Conservation (phyloP, 1,140 invertebrate genomes). For the Glossosoma conforme region DNA sequence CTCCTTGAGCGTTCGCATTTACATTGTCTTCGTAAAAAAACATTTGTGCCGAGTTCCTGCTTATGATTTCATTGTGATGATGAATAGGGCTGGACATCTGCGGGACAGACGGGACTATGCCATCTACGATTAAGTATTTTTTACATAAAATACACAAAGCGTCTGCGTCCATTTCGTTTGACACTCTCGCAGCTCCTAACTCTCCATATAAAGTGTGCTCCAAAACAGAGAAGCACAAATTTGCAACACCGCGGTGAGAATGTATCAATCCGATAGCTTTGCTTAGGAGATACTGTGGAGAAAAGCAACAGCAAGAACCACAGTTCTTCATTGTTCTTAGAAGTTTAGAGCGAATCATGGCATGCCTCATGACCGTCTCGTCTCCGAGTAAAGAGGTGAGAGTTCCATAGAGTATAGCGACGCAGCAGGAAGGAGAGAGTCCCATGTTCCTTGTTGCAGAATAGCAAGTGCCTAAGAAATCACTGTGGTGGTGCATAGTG, state of each 20-base stretch:
- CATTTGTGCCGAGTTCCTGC: conserved; percentile 1
- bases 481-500: conserved; percentile 54
- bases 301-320: conserved; percentile 63
- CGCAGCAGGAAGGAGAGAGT: conserved; percentile 46
- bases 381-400: conserved; percentile 50
- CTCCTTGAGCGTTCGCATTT: neutral
- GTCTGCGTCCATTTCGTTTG: conserved; percentile 32
- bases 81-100: conserved; percentile 18
- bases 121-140: conserved; percentile 30
- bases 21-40: conserved; percentile 8
- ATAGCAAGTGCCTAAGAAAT: conserved; percentile 46
- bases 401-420: conserved; percentile 54
- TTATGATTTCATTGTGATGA: conserved; percentile 9
- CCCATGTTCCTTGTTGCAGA: conserved; percentile 31
- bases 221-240: conserved; percentile 44
- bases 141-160: conserved; percentile 45
- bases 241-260: conserved; percentile 36
- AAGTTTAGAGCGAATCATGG: conserved; percentile 47
- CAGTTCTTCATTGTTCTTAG: conserved; percentile 52
- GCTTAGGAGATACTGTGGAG: conserved; percentile 45
- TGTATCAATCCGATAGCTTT: conserved; percentile 41
- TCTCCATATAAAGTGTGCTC: conserved; percentile 58
- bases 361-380: conserved; percentile 39
- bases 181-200: conserved; percentile 41
- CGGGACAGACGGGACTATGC: conserved; percentile 18